phyloP scores from a whole-genome alignment of 1,140 invertebrate species.

The Nasonia vitripennis region DNA sequence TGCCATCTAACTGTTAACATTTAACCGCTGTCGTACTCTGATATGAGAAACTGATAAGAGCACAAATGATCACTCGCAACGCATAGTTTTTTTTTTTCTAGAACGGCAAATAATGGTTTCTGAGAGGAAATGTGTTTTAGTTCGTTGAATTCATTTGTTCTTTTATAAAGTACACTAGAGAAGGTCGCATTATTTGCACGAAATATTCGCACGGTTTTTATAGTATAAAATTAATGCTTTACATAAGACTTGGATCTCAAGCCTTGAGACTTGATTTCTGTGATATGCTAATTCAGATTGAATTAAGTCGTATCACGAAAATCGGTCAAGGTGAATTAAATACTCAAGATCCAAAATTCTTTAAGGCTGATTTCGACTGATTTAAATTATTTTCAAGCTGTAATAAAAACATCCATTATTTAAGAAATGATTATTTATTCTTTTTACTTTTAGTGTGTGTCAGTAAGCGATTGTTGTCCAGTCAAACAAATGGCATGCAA shows the following conservation, averaged over 20 bases:
- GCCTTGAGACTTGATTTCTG: background rate
- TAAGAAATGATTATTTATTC: slow-evolving; percentile 6
- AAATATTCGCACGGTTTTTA: background rate
- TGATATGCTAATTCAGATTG: background rate
- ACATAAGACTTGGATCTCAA: background rate
- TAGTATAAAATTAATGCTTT: background rate
- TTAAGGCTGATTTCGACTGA: background rate
- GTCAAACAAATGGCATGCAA: slow-evolving; percentile 59
- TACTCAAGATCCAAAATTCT: background rate
- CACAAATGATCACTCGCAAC: background rate
- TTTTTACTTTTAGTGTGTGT: slow-evolving; percentile 62
- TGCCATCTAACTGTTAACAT: slow-evolving; percentile 4
- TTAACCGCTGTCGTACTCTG: slow-evolving; percentile 13
- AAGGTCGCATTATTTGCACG: background rate
- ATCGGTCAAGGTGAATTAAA: background rate
- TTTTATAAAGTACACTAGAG: background rate
- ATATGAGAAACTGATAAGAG: slow-evolving; percentile 26
- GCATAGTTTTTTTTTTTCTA: background rate
- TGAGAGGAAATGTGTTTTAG: too few species aligned
- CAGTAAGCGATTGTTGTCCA: slow-evolving; percentile 58
- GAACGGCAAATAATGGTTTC: background rate
- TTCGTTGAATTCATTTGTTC: too few species aligned
- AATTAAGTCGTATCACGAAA: background rate
- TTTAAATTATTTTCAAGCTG: background rate
- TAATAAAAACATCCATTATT: background rate